These are phyloP conservation scores for Pteropus alecto DNA, from an alignment of 2,113 vertebrate genomes.

Conservation along the genomic window DNA sequence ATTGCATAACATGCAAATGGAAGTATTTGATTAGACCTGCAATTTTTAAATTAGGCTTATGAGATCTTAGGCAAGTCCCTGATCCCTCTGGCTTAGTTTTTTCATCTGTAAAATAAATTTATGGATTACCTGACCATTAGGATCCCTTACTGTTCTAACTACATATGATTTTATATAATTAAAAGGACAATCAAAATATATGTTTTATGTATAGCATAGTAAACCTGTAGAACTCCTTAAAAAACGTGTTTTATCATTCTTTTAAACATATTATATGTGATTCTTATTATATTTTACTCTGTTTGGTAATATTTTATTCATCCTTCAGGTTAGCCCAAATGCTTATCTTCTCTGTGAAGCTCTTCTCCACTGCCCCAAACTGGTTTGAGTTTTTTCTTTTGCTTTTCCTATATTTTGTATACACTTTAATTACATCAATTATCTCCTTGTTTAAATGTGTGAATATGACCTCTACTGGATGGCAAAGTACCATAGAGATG, in stretches of 20 bases:
- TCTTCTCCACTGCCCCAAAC: background rate
- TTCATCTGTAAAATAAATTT: background rate
- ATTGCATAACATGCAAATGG: background rate
- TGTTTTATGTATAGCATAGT: background rate
- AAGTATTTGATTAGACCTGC: background rate
- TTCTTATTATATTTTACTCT: background rate
- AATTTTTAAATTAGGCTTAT: background rate
- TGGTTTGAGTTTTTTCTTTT: background rate
- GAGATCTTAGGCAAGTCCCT: background rate
- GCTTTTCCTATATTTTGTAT: background rate
- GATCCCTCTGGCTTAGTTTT: background rate
- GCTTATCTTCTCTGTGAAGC: background rate
- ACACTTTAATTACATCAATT: background rate
- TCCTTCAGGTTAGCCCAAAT: background rate
- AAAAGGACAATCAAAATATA: background rate
- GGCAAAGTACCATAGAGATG: background rate
- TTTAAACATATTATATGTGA: background rate
- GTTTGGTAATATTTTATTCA: background rate
- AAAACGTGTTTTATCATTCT: background rate
- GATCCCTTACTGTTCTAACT: background rate
- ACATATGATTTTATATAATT: background rate
- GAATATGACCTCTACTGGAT: background rate
- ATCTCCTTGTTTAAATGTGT: background rate
- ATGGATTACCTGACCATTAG: background rate
- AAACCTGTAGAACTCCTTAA: background rate